Evolutionary conservation across 2,797 vertebrate genomes (phyloP), one percentile per base, ranked within the genome.

Genomic region (Periophthalmus magnuspinnatus): DNA sequence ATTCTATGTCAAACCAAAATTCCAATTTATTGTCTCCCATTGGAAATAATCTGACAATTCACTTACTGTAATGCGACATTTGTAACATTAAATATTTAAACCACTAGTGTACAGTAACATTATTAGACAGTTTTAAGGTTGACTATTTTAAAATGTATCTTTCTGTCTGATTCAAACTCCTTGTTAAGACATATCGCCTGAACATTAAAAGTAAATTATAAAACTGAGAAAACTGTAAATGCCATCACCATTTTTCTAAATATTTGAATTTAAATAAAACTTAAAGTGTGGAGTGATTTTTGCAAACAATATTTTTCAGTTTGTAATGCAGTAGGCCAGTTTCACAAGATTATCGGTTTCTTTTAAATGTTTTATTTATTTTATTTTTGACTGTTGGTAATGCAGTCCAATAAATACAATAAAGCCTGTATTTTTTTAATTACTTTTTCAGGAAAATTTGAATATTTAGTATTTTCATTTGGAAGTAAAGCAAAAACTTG

Each of bases 51-150:
- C 52, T 80, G 78, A 70, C 79, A 85, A 81, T 28, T 65, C 86
- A 76, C 68, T 82, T 82, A 66, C 67, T 80, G 67, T 80, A 79
- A 70, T 19, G 83, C 67, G 67, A 74, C 79, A 75, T 89, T 90
- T 87, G 77, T 86, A 83, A 86, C 66, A 81, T 81, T 45, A 77
- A 80, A 71, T 74, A 80, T 78, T 57, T 71, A 77, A 81, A 65
- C 73, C 11, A 24, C 58, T 79, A 72, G 73, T 73, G 62, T 83
- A 68, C 22, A 74, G 80, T 65, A 71, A 81, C 52, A 75, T 68
- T 5, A 45, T 76, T 79, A 72, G 81, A 64, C 57, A 5, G 41
- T 80, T 68, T 66, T 72, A 16, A 65, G 71, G 28, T 80, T 78
- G 33, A 81, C 65, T 75, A 0, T 36, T 55, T 65, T 77, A 21